Percentiles rank a stretch among this genome's conserved stretches.
Conservation (phyloP, 2,888 invertebrate species). For the Caenorhabditis imperialis region DNA sequence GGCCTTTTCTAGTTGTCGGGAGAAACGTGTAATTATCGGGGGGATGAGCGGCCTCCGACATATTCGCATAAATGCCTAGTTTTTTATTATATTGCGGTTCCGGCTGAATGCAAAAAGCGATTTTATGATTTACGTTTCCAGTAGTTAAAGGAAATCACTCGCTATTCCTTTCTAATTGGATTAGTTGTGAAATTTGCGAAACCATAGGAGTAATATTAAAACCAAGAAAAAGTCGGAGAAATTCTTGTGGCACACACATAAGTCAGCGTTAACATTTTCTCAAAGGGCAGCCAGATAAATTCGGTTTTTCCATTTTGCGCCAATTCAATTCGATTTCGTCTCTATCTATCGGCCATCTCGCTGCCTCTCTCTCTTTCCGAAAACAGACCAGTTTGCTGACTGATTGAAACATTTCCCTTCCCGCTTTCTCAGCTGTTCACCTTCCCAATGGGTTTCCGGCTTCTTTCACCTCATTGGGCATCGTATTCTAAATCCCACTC, state of each 20-base stretch:
- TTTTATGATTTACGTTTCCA: not conserved
- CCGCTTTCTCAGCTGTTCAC: slow-evolving; percentile 8
- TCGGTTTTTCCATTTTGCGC: slow-evolving; percentile 38
- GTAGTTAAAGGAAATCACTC: not conserved
- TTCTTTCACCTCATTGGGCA: slow-evolving; percentile 35
- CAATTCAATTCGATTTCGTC: slow-evolving; percentile 42
- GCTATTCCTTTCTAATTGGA: too few species aligned
- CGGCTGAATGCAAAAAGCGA: too few species aligned
- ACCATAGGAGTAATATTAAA: not conserved
- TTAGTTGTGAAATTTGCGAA: too few species aligned
- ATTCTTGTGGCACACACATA: too few species aligned
- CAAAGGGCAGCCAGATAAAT: slow-evolving; percentile 13
- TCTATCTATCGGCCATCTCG: slow-evolving; percentile 33
- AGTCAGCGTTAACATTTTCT: too few species aligned
- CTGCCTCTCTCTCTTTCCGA: slow-evolving; percentile 17
- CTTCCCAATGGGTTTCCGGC: slow-evolving; percentile 29
- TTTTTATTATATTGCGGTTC: slow-evolving; percentile 40
- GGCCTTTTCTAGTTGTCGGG: slow-evolving; percentile 34
- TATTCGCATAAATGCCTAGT: slow-evolving; percentile 36
- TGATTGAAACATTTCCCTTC: slow-evolving; percentile 30
- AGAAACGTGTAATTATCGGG: slow-evolving; percentile 40
- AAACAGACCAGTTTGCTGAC: not conserved
- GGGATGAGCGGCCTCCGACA: slow-evolving; percentile 13
- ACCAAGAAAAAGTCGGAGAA: not conserved
- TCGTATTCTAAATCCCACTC: slow-evolving; percentile 16